Evolutionary conservation across 2,888 invertebrate species (phyloP), one percentile per base, ranked within the genome.

Genomic region (Pyrocoelia pectoralis): DNA sequence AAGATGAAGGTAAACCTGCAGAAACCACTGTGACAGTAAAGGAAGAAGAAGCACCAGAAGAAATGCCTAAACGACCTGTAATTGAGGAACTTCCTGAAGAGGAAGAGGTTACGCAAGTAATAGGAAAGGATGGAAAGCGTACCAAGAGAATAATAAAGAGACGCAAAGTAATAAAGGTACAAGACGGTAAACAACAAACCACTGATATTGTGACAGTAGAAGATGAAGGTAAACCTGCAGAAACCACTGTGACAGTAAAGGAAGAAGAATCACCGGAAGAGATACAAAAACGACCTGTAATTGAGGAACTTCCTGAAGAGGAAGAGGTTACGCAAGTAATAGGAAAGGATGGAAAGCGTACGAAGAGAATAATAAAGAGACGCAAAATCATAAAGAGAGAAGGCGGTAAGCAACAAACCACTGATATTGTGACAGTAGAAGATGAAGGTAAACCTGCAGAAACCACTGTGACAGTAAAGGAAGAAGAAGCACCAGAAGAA

Each of bases 121-220:
- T 71, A 12, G 70, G 71, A 3, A 57, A 68, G 60, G 70, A 71
- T 48, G 76, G 76, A 4, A 66, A 68, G 46, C 68, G 73, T 19
- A 74, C 70, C 57, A 73, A 70, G 62, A 72, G 70, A 49, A 77
- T 78, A 28, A 75, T 79, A 9, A 82, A 80, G 52, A 83, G 79
- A 54, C 76, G 82, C 29, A 73, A 78, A 0, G 77, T 83, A 38
- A 83, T 77, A 60, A 83, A 82, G 69, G 79, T 78, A 1, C 81
- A 70, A 68, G 82, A 79, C 52, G 80, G 77, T 68, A 76, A 82
- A 46, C 83, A 82, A 68, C 69, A 79, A 5, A 74, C 75, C 59
- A 84, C 82, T 0, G 81, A 83, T 77, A 82, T 84, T 48, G 74
- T 79, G 52, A 83, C 83, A 18, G 76, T 82, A 40, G 80, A 80